Evolutionary conservation across 2,888 invertebrate species (phyloP), one percentile per base, ranked within the genome.

Genomic region (Lycophotia porphyrea): DNA sequence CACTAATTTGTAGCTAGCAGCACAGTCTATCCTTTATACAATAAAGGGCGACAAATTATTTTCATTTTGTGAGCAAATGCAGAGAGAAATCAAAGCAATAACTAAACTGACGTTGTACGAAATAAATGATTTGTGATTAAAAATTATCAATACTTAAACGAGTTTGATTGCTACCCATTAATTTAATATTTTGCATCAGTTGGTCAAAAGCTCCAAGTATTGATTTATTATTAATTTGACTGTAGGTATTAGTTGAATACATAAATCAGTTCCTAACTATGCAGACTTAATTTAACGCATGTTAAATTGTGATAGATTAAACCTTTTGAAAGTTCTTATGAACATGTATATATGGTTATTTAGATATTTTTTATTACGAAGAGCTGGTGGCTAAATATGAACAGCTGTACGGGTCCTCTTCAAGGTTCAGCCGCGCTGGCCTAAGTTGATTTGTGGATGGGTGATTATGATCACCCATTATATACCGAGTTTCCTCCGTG

Each of bases 141-240:
- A 24, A 64, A 73, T 52, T 31, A 67, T 61, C 18, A 47, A 49
- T 52, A 63, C 55, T 15, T 27, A 7, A 69, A 63, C 36, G 3
- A 55, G 69, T 64, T 47, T 15, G 13, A 24, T 24, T 21, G n/a
- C 13, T 60, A 9, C 2, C 13, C 18, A 49, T 67, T 39, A 42
- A 60, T 49, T 74, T 49, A 18, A 75, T 52, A 55, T 42, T 69
- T 63, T 31, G 31, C 55, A 71, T 13, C 55, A 64, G 76, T 64
- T 77, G 55, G n/a, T 34, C 34, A 34, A 36, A 39, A 71, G 36
- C n/a, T 71, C 2, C 1, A 31, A 64, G 31, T 55, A 55, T 55
- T 63, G n/a, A 76, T 72, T n/a, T 11, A 42, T 34, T 34, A 74
- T 18, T 72, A 21, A 65, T 21, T 60, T n/a, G 36, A 60, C 5